Evolutionary conservation across 2,888 invertebrate genomes (phyloP).

Genomic region (Acronicta alni): DNA sequence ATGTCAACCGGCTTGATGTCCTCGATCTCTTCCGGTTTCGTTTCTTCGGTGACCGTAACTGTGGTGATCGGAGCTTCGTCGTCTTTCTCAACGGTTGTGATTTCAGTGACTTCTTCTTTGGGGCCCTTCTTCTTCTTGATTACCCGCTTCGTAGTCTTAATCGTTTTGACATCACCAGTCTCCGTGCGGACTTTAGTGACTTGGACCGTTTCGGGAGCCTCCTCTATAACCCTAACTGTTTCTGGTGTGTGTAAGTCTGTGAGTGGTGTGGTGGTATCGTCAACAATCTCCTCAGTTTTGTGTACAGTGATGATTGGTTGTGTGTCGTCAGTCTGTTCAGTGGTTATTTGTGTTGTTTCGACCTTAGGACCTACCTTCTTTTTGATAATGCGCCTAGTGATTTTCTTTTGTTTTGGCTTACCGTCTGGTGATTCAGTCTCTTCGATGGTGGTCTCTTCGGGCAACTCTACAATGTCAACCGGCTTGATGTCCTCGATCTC

Average conservation of each 20-base stretch:
- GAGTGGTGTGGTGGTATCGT: conserved; percentile 16
- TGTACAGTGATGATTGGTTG: conserved; percentile 8
- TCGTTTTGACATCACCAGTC: neutral
- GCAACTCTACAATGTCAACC: conserved; percentile 54
- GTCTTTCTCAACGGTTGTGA: conserved; percentile 15
- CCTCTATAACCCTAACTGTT: neutral
- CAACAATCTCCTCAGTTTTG: conserved; percentile 8
- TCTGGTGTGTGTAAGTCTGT: conserved; percentile 57
- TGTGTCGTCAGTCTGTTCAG: conserved; percentile 15
- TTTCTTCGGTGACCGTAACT: neutral
- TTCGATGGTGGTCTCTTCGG: conserved; percentile 64
- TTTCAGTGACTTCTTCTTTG: neutral
- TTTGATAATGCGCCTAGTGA: conserved; percentile 61
- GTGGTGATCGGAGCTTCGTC: conserved; percentile 45
- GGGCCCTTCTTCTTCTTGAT: neutral
- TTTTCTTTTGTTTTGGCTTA: conserved; percentile 47
- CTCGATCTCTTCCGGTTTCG: neutral
- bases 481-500: neutral
- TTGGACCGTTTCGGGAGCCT: neutral
- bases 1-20: neutral
- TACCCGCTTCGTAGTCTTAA: neutral
- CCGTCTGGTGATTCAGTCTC: conserved; percentile 34
- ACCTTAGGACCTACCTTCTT: conserved; percentile 65
- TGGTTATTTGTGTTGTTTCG: conserved; percentile 43
- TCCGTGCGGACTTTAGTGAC: neutral